Base-by-base conservation (phyloP, 2,797 vertebrate species). In the Oophaga sylvatica region DNA sequence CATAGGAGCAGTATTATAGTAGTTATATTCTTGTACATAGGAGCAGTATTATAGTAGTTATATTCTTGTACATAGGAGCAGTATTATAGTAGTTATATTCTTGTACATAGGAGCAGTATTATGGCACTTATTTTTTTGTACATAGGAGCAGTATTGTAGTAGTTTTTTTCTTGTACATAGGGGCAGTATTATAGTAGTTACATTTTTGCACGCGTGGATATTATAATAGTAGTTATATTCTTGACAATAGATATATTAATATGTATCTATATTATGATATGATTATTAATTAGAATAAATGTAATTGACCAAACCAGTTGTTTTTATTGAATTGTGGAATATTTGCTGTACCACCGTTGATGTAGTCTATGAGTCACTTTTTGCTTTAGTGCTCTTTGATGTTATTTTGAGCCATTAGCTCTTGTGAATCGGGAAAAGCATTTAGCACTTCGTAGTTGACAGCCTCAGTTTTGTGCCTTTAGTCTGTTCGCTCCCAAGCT, bases 21-120 rank as follows among this genome's bases (percentile, higher is more conserved):
- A 71, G 70, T 41, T 73, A 73, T 73, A 73, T 41, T 73, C 35
- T 73, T 73, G n/a, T n/a, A n/a, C n/a, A n/a, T n/a, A n/a, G n/a
- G n/a, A n/a, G n/a, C n/a, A n/a, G n/a, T n/a, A n/a, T n/a, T n/a
- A 71, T 71, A 41, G 31, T 41, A 71, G 70, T 41, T 73, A 73
- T 73, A 73, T 41, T 73, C 35, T 73, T 73, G n/a, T n/a, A n/a
- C n/a, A n/a, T n/a, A n/a, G n/a, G n/a, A n/a, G n/a, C n/a, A n/a
- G n/a, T n/a, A n/a, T n/a, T n/a, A n/a, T n/a, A n/a, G n/a, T n/a
- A n/a, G n/a, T n/a, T n/a, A n/a, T n/a, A 73, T 73, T 73, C 35
- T 45, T 73, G 70, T 45, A 73, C 17, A 73, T 73, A 73, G 35
- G 35, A 41, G 65, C 31, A 35, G 41, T 73, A 73, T 73, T 73